Base-by-base conservation (phyloP, 1,140 invertebrate genomes). In the Dreissena rostriformis region DNA sequence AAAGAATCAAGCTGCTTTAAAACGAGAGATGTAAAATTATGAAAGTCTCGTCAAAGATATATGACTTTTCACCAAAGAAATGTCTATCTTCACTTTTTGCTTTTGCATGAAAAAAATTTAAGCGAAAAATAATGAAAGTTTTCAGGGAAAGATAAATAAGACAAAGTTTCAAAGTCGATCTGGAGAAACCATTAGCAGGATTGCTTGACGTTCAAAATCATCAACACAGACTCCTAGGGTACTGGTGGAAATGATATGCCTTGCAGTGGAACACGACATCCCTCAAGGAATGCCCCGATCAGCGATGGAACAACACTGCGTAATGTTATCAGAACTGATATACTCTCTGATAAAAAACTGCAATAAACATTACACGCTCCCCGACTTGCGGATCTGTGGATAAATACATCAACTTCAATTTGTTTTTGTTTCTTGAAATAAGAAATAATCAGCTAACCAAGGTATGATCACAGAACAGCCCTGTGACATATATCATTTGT, bases 111-210 rank as follows among this genome's bases (percentile, higher is more conserved):
- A 82, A 82, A 81, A 82, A 82, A 75, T 74, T 82, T 82, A 72
- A 82, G 53, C 65, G 80, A 68, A 49, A 74, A 82, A 82, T 82
- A 82, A 82, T 82, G 80, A 82, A 75, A 68, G 71, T 55, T 66
- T 29, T 19, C 22, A 71, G 39, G 75, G 53, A 67, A 63, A 65
- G 80, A 82, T 82, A 82, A 82, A 82, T 82, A 82, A 74, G 80
- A 53, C 65, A 82, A 52, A 61, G 71, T 82, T 71, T 82, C 80
- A 82, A 82, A 65, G 53, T 49, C 5, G 8, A 19, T 51, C 80
- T 82, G 80, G 14, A 28, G 28, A 68, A 82, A 22, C 57, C 39
- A 82, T 82, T 73, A 82, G 67, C 39, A 28, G 72, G 71, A 74
- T 82, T 74, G 72, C 80, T 82, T 82, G 80, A 74, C 72, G 72